phyloP scores from a whole-genome alignment of 2,113 vertebrate species.

The Bujurquina vittata region DNA sequence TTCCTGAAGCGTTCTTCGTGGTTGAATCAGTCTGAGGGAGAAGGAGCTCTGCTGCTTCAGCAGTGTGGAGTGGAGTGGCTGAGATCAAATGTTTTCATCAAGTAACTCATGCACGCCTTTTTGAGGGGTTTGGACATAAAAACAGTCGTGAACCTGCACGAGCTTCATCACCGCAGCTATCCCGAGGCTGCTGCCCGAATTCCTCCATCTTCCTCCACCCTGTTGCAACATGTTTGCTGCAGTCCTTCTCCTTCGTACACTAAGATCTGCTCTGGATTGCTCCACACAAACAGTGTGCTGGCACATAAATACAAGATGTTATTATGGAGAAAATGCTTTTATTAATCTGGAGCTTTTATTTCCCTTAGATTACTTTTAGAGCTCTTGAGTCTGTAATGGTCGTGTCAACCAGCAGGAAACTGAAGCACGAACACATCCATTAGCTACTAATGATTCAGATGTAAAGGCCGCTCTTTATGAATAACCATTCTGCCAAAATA shows the following conservation, averaged over 20 bases:
- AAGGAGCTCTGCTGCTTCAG: no score
- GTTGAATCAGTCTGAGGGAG: no score
- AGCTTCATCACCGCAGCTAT: not conserved
- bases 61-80: no score
- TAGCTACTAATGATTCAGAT: not conserved
- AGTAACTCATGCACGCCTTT: not conserved
- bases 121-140: not conserved
- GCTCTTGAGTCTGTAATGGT: not conserved
- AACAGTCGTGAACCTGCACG: not conserved
- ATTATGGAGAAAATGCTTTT: not conserved
- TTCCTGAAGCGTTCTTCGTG: no score
- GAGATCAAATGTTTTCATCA: not conserved
- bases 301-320: not conserved
- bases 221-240: constrained; percentile 58
- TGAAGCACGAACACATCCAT: not conserved
- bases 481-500: not conserved
- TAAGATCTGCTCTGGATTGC: not conserved
- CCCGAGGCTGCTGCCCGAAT: not conserved
- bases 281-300: no score
- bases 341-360: not conserved
- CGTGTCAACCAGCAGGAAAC: not conserved
- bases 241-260: not conserved
- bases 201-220: constrained; percentile 28
- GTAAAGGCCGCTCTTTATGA: not conserved
- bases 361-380: no score